phyloP scores from a whole-genome alignment of 2,113 vertebrate genomes.

The Hydrochoerus hydrochaeris region DNA sequence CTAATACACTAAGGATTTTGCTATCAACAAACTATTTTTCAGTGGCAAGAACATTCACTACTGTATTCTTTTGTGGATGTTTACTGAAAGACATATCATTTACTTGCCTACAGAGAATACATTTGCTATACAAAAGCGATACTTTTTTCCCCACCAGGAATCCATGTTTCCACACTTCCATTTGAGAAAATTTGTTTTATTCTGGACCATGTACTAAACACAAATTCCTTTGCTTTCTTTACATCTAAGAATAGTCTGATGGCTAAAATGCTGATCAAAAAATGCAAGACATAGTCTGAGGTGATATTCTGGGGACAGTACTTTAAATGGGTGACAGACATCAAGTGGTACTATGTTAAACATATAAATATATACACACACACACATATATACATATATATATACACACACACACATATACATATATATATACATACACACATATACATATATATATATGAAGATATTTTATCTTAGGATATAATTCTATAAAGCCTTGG shows the following conservation, averaged over 20 bases:
- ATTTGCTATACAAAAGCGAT: background rate
- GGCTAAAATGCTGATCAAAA: conserved; percentile 17
- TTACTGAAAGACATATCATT: background rate
- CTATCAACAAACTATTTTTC: background rate
- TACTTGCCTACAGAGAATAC: background rate
- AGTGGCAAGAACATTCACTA: background rate
- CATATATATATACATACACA: too few species aligned
- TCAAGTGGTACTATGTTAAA: background rate
- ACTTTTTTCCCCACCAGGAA: background rate
- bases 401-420: background rate
- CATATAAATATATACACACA: background rate
- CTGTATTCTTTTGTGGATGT: background rate
- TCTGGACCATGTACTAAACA: conserved; percentile 5
- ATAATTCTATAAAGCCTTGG: conserved; percentile 17
- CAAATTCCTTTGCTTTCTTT: background rate
- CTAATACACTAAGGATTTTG: background rate
- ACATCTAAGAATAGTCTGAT: background rate
- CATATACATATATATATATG: background rate
- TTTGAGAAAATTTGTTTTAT: conserved; percentile 38
- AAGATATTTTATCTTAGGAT: background rate
- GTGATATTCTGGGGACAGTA: background rate
- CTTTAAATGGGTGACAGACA: background rate
- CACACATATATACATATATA: background rate
- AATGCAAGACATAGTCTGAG: background rate
- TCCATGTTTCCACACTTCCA: background rate